phyloP scores from a whole-genome alignment of 2,113 vertebrate species.

The Ailurus styani region DNA sequence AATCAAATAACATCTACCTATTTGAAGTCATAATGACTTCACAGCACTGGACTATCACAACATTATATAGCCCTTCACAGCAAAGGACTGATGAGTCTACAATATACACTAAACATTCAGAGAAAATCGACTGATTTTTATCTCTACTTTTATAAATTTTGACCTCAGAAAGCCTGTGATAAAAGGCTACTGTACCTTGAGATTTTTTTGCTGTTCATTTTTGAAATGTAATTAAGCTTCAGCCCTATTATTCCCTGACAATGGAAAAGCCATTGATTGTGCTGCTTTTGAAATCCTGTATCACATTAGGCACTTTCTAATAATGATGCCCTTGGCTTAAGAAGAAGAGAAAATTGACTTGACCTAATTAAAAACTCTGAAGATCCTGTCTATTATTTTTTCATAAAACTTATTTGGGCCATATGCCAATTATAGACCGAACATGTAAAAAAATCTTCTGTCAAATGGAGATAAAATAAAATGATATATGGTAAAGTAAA shows the following conservation, averaged over 20 bases:
- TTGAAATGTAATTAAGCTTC: constrained; percentile 66
- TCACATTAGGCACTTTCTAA: constrained; percentile 49
- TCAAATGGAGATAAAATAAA: constrained; percentile 69
- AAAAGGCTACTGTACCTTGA: constrained; percentile 32
- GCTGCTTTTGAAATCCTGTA: constrained; percentile 42
- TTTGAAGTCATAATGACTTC: constrained; percentile 22
- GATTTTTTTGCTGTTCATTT: constrained; percentile 41
- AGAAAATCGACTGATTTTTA: constrained; percentile 36
- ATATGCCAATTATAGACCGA: constrained; percentile 65
- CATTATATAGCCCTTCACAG: neutral
- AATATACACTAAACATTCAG: neutral
- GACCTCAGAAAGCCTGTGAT: constrained; percentile 36
- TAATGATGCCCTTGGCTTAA: constrained; percentile 58
- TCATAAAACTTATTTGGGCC: constrained; percentile 50
- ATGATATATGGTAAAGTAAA: constrained; percentile 61
- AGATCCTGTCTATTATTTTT: constrained; percentile 63
- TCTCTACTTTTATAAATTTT: constrained; percentile 49
- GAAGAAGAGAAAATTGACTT: constrained; percentile 70
- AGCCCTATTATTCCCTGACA: constrained; percentile 54
- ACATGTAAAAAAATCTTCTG: neutral
- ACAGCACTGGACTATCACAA: neutral
- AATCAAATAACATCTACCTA: neutral
- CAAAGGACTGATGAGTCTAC: neutral
- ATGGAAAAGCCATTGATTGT: constrained; percentile 48
- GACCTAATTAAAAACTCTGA: constrained; percentile 67